Conservation (phyloP, 2,888 invertebrate species). For the Amaurobius ferox region DNA sequence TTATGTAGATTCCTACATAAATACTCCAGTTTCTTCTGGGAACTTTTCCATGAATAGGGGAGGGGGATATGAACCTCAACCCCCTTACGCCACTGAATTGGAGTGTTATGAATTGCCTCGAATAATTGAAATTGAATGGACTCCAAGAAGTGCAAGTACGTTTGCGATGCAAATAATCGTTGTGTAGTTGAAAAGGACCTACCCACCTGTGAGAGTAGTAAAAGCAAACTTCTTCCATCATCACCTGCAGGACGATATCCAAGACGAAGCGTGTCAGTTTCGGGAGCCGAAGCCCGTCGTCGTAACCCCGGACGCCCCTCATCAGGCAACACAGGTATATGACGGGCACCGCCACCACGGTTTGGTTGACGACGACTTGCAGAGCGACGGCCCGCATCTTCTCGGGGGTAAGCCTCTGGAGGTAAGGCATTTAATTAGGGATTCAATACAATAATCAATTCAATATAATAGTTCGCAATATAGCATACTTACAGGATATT, state of each 20-base stretch:
- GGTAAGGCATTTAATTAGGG: background rate
- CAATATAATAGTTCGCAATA: background rate
- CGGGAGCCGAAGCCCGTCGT: constrained; percentile 79
- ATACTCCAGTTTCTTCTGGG: no score
- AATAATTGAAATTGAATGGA: no score
- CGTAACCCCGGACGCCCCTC: constrained; percentile 83
- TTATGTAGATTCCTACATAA: no score
- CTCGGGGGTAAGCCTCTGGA: constrained; percentile 14
- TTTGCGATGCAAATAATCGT: no score
- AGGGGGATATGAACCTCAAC: no score
- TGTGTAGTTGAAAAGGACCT: no score
- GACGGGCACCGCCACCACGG: constrained; percentile 83
- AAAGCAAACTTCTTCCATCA: constrained; percentile 88
- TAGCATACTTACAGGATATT: constrained; percentile 49
- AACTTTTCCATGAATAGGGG: no score
- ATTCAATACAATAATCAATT: no score
- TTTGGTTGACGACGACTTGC: constrained; percentile 85
- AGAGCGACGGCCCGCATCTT: constrained; percentile 81
- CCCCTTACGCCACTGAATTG: no score
- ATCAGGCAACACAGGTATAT: constrained; percentile 81
- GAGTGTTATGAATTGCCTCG: no score
- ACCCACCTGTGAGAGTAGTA: constrained; percentile 85
- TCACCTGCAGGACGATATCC: constrained; percentile 84
- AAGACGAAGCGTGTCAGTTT: constrained; percentile 86
- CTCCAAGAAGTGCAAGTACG: no score